These are phyloP conservation scores for Caenorhabditis sp. DNA, from an alignment of 2,888 invertebrate genomes.

Conservation along the genomic window DNA sequence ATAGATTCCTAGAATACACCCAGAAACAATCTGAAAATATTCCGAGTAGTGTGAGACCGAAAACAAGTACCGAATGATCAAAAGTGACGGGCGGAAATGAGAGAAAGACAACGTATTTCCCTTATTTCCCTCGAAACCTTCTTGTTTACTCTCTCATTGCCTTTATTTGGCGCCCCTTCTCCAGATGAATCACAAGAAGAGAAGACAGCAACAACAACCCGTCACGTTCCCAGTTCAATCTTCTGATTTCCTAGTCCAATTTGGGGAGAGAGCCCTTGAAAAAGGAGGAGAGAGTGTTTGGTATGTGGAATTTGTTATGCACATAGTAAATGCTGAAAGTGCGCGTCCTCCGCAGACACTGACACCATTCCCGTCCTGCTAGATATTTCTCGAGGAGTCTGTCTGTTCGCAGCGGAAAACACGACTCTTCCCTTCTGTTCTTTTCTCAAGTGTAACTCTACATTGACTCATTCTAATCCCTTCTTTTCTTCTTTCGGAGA, in stretches of 20 bases:
- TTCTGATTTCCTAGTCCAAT: slow-evolving; percentile 30
- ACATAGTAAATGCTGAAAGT: slow-evolving; percentile 34
- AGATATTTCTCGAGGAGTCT: background rate
- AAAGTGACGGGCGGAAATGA: slow-evolving; percentile 31
- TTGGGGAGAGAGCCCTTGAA: slow-evolving; percentile 1
- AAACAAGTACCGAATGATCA: slow-evolving; percentile 11
- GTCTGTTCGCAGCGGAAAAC: background rate
- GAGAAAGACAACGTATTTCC: background rate
- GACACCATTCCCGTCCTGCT: slow-evolving; percentile 4
- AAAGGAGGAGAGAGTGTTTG: background rate
- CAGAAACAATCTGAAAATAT: no score
- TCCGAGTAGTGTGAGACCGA: no score
- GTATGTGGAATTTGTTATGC: slow-evolving; percentile 30
- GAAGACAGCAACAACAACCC: no score
- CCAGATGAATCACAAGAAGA: slow-evolving; percentile 17
- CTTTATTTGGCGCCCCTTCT: background rate
- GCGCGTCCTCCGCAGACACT: slow-evolving; percentile 5
- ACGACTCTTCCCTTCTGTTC: background rate
- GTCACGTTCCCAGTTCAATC: slow-evolving; percentile 14
- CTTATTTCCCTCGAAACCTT: background rate
- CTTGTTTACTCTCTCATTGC: slow-evolving; percentile 20
- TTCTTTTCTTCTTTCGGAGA: background rate
- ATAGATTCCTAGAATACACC: background rate
- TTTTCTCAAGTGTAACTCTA: no score
- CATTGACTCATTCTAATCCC: slow-evolving; percentile 9